These are phyloP conservation scores for Metridium senile DNA, from an alignment of 92 coral and sea anemone species.

Conservation along the genomic window DNA sequence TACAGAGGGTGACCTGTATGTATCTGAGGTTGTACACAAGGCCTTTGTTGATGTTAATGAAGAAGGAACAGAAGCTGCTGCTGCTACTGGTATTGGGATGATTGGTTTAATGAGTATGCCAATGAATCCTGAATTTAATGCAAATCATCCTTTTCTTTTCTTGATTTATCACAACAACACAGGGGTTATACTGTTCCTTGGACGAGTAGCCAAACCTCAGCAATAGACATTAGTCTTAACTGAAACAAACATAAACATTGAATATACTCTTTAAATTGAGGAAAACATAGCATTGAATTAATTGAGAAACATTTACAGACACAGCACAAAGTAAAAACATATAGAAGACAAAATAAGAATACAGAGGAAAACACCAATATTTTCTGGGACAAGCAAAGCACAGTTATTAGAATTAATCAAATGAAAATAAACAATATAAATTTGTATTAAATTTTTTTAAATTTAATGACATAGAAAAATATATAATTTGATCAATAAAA, in stretches of 20 bases:
- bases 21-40: conserved; percentile 76
- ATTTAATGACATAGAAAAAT: too few species aligned
- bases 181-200: conserved; percentile 70
- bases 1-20: conserved; percentile 35
- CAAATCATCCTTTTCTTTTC: conserved; percentile 77
- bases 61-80: conserved; percentile 84
- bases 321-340: too few species aligned
- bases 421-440: too few species aligned
- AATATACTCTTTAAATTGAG: not conserved
- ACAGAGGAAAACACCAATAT: too few species aligned
- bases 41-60: conserved; percentile 83
- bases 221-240: too few species aligned
- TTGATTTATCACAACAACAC: conserved; percentile 49
- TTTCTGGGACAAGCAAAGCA: too few species aligned
- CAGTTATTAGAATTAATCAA: too few species aligned
- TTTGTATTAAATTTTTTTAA: too few species aligned
- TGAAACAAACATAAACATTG: not conserved
- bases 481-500: too few species aligned
- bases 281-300: too few species aligned
- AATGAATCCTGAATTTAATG: conserved; percentile 46
- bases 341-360: too few species aligned
- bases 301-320: too few species aligned
- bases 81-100: conserved; percentile 69
- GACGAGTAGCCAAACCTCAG: conserved; percentile 64
- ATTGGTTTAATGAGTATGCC: conserved; percentile 42